A percentile compares a stretch with the other conserved stretches of the same genome.
Conservation (phyloP, 1,140 invertebrate species). For the Penaeus japonicus region DNA sequence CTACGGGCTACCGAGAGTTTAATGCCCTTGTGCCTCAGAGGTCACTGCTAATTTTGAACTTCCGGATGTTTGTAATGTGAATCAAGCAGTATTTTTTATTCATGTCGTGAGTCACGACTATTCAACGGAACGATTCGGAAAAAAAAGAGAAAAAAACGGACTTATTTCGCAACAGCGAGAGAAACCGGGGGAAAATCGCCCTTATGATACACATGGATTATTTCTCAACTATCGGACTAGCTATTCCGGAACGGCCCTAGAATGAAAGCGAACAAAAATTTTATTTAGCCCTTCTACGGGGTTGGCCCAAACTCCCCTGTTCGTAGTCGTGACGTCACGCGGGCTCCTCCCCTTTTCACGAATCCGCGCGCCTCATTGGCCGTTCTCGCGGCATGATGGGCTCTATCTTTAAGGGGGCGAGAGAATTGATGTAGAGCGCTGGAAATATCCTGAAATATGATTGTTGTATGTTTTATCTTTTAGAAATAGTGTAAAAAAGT, state of each 20-base stretch:
- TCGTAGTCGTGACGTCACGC: conserved; percentile 30
- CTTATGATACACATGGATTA: conserved; percentile 56
- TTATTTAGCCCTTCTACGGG: conserved; percentile 55
- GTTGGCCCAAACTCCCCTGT: conserved; percentile 29
- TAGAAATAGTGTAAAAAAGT: too few species aligned
- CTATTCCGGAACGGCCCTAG: conserved; percentile 53
- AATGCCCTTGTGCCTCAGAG: conserved; percentile 24
- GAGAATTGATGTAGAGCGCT: background rate
- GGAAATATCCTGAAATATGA: background rate
- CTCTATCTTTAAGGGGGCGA: conserved; percentile 45
- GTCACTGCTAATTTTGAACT: conserved; percentile 10
- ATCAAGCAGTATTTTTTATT: background rate
- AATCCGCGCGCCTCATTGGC: conserved; percentile 29
- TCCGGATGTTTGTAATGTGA: background rate
- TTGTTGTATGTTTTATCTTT: background rate
- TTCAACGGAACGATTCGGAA: background rate
- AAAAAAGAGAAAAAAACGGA: background rate
- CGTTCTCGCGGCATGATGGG: conserved; percentile 2
- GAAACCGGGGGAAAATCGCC: conserved; percentile 29
- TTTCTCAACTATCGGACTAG: conserved; percentile 47
- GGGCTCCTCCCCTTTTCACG: conserved; percentile 22
- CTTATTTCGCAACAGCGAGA: background rate
- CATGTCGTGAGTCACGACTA: background rate
- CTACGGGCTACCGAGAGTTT: background rate
- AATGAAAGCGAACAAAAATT: conserved; percentile 58